Evolutionary conservation across 2,113 vertebrate species (phyloP).

Genomic region (Helogale parvula): DNA sequence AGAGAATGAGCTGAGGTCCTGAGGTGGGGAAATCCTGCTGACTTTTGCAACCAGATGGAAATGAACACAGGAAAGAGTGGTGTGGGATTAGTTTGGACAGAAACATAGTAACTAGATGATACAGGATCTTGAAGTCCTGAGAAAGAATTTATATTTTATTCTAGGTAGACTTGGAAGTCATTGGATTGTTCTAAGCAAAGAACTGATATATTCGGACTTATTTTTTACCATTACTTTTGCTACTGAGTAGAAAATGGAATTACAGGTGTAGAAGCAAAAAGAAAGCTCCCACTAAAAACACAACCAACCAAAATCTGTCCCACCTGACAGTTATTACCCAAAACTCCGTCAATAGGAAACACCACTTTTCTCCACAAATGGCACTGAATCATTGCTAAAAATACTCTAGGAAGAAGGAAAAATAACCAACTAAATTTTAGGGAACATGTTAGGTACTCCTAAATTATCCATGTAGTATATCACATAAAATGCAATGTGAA

Average conservation of each 20-base stretch:
- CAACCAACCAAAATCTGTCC: background rate
- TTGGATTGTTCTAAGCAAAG: constrained; percentile 39
- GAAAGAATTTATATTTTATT: background rate
- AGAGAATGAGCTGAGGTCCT: background rate
- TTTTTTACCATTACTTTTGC: constrained; percentile 20
- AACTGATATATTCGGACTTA: background rate
- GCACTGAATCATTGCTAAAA: background rate
- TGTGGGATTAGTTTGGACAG: background rate
- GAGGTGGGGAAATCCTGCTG: background rate
- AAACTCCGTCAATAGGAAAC: background rate
- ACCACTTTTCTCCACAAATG: background rate
- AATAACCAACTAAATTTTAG: background rate
- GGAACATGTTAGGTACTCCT: background rate
- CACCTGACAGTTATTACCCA: background rate
- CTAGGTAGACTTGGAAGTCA: background rate
- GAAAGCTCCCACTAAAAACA: background rate
- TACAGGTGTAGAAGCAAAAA: background rate
- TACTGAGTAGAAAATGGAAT: background rate
- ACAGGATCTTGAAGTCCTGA: background rate
- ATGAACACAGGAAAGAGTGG: background rate
- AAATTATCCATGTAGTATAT: background rate
- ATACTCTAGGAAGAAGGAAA: background rate
- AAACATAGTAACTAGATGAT: background rate
- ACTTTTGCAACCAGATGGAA: background rate
- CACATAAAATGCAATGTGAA: background rate